A percentile compares a stretch with the other conserved stretches of the same genome.
Evolutionary conservation across 2,888 invertebrate genomes (phyloP).

Genomic region (Dascillus cervinus): DNA sequence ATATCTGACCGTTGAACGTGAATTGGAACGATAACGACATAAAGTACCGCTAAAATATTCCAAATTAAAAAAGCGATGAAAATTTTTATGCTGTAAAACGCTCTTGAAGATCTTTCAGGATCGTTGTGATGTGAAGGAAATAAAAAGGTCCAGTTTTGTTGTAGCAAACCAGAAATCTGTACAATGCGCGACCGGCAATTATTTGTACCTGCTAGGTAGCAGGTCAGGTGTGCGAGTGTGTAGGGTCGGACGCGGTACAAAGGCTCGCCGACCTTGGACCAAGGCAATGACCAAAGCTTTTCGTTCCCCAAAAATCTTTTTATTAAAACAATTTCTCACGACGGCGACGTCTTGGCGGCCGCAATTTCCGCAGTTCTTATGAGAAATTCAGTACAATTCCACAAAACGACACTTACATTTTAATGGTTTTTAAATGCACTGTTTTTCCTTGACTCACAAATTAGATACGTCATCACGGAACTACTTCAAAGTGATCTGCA

Average conservation of each 20-base stretch:
- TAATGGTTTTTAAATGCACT: too few species aligned
- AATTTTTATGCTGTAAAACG: too few species aligned
- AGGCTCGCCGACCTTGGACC: conserved; percentile 23
- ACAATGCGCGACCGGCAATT: conserved; percentile 8
- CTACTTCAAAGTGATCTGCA: conserved; percentile 99
- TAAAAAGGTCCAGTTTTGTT: conserved; percentile 9
- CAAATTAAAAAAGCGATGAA: too few species aligned
- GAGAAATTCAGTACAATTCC: neutral
- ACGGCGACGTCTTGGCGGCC: too few species aligned
- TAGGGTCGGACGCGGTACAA: conserved; percentile 17
- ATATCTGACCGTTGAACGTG: too few species aligned
- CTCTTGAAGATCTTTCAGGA: too few species aligned
- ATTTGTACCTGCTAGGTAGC: conserved; percentile 13
- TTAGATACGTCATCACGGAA: conserved; percentile 98
- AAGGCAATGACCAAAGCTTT: conserved; percentile 21
- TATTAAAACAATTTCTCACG: too few species aligned
- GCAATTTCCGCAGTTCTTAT: neutral
- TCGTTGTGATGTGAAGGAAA: too few species aligned
- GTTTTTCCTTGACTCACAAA: conserved; percentile 5
- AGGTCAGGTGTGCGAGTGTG: conserved; percentile 18
- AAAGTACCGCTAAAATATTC: too few species aligned
- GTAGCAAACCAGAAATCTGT: conserved; percentile 13
- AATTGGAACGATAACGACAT: too few species aligned
- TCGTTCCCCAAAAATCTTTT: conserved; percentile 12
- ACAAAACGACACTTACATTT: too few species aligned